phyloP scores from a whole-genome alignment of 2,888 invertebrate genomes.

The Acanthoscelides obtectus region DNA sequence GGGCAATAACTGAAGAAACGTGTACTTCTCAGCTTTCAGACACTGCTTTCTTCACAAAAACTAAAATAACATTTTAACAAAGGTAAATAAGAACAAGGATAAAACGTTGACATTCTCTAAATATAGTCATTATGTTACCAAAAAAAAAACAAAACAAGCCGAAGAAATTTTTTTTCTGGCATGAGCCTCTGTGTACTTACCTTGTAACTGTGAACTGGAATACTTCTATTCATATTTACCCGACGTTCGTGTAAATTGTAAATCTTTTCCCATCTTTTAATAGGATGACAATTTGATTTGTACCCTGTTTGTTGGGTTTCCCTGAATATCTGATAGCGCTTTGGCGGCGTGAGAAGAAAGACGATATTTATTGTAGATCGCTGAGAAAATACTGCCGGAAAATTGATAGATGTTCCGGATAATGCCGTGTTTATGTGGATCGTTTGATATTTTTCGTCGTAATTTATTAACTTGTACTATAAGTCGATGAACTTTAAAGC shows the following conservation, averaged over 20 bases:
- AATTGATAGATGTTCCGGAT: not conserved
- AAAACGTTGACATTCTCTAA: no score
- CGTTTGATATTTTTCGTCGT: not conserved
- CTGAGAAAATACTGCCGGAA: not conserved
- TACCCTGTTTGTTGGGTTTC: not conserved
- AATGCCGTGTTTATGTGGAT: not conserved
- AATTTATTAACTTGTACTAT: not conserved
- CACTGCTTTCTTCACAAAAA: no score
- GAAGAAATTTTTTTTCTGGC: no score
- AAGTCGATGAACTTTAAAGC: not conserved
- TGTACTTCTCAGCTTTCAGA: no score
- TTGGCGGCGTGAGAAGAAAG: not conserved
- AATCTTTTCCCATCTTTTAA: not conserved
- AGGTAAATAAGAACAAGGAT: no score
- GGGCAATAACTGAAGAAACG: no score
- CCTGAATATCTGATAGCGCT: not conserved
- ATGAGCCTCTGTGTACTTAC: not conserved
- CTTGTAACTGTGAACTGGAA: not conserved
- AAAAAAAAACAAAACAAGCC: no score
- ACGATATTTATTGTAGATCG: not conserved
- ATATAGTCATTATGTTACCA: no score
- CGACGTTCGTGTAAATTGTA: not conserved
- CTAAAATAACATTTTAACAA: no score
- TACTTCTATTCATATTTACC: not conserved
- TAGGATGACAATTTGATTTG: not conserved